Conservation (phyloP, 2,888 invertebrate species). For the Platynereis dumerilii region DNA sequence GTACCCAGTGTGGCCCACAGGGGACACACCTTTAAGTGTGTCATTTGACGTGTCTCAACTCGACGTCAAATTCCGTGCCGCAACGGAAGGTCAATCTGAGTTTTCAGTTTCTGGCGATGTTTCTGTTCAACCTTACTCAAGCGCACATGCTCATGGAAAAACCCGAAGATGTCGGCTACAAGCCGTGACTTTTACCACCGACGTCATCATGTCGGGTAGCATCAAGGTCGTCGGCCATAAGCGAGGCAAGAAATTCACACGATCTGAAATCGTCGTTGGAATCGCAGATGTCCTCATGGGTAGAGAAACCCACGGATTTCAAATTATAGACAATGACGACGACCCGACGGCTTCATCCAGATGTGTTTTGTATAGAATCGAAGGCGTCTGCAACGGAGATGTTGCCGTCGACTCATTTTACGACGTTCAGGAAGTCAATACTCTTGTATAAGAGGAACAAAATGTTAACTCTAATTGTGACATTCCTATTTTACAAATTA, state of each 20-base stretch:
- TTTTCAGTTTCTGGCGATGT: conserved; percentile 3
- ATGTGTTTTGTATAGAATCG: conserved; percentile 7
- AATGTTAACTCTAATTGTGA: neutral
- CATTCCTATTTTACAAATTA: neutral
- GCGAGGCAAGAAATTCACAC: conserved; percentile 16
- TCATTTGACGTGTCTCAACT: neutral
- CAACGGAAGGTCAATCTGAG: neutral
- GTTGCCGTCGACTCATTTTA: conserved; percentile 8
- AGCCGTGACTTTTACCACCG: conserved; percentile 22
- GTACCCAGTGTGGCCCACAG: conserved; percentile 19
- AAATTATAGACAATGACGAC: conserved; percentile 8
- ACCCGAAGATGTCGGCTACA: conserved; percentile 19
- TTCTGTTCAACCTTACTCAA: conserved; percentile 20
- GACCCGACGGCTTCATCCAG: conserved; percentile 13
- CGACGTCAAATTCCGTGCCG: neutral
- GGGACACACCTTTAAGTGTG: conserved; percentile 15
- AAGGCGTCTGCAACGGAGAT: conserved; percentile 19
- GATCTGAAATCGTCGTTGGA: conserved; percentile 11
- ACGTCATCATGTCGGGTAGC: conserved; percentile 19
- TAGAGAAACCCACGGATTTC: conserved; percentile 18
- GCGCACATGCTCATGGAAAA: conserved; percentile 12
- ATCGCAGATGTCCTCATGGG: conserved; percentile 16
- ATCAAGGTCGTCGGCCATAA: conserved; percentile 16
- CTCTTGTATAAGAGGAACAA: neutral
- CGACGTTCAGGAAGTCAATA: conserved; percentile 2